Evolutionary conservation across 2,113 vertebrate genomes (phyloP), one percentile per base, ranked within the genome.

Genomic region (Sakesphorus luctuosus): DNA sequence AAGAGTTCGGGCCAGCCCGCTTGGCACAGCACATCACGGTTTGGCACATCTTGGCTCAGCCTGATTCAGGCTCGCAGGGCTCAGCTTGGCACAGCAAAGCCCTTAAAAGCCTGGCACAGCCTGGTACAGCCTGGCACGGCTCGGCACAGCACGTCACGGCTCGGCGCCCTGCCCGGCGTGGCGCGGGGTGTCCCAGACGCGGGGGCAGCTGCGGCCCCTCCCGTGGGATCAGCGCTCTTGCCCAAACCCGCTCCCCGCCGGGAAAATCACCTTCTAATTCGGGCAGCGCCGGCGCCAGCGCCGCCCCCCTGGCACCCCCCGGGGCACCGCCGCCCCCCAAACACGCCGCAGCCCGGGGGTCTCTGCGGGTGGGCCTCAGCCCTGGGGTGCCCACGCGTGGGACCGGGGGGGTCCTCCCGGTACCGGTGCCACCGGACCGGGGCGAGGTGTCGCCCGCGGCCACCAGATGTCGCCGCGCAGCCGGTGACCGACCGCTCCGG

Each of bases 231-330:
- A 12, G 55, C 92, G 55, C 92, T 61, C 7, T 87, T 56, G 87
- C 81, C 91, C 84, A 35, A 72, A 58, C 78, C 89, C 80, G 66
- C 93, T 94, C 96, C 97, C 97, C 94, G 96, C 97, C 96, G 97
- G 9, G 96, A 98, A 97, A 97, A 97, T 94, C 96, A 95, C 93
- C 84, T 95, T 95, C 96, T 97, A 97, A 97, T 97, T 97, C 93
- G 59, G 93, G 89, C 91, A 65, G 87, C 71, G 82, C 79, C 89
- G 89, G 95, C 84, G 91, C 94, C 72, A n/a, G 53, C 71, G 49
- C 76, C 36, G 62, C 84, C 81, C 81, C 59, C 63, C 49, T 10
- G 72, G 76, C 36, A 82, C 67, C 53, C 63, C 47, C 71, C 63
- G 63, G 25, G 25, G 11, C 80, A 25, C 89, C 75, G 38, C 82